Evolutionary conservation across 2,113 vertebrate genomes (phyloP).

Genomic region (Agelaius tricolor): DNA sequence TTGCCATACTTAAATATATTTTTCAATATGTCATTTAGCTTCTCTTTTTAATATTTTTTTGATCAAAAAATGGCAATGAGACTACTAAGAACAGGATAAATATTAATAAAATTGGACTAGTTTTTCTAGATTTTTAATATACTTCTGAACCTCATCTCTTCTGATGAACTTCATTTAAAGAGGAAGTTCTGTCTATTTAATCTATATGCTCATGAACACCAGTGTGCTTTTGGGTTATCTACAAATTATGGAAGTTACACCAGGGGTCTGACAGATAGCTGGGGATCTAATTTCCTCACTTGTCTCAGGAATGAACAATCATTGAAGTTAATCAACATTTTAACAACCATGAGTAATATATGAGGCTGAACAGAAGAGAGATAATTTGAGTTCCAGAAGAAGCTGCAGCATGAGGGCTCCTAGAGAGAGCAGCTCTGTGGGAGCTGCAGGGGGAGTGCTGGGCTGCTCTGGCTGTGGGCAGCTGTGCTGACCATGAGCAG

Average conservation of each 20-base stretch:
- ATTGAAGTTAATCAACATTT: conserved; percentile 73
- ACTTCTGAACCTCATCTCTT: conserved; percentile 49
- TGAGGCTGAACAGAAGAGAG: conserved; percentile 50
- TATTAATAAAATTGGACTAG: conserved; percentile 53
- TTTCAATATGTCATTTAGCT: neutral
- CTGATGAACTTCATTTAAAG: conserved; percentile 63
- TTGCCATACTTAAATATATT: neutral
- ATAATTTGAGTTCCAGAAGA: conserved; percentile 41
- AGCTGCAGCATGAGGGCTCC: neutral
- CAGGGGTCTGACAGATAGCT: conserved; percentile 62
- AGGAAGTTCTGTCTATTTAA: conserved; percentile 67
- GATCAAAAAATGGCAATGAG: conserved; percentile 10
- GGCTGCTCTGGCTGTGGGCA: neutral
- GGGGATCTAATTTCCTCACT: conserved; percentile 74
- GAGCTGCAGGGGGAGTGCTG: neutral
- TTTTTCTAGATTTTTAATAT: conserved; percentile 58
- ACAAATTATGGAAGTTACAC: conserved; percentile 63
- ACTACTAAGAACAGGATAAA: conserved; percentile 35
- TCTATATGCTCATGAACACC: conserved; percentile 59
- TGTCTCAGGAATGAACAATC: conserved; percentile 69
- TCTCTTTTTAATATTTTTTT: neutral
- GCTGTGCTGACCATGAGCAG: neutral
- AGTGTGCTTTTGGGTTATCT: conserved; percentile 63
- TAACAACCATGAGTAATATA: conserved; percentile 55
- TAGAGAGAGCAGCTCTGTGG: conserved; percentile 5